Evolutionary conservation across 2,888 invertebrate genomes (phyloP).

Genomic region (Sesamia inferens): DNA sequence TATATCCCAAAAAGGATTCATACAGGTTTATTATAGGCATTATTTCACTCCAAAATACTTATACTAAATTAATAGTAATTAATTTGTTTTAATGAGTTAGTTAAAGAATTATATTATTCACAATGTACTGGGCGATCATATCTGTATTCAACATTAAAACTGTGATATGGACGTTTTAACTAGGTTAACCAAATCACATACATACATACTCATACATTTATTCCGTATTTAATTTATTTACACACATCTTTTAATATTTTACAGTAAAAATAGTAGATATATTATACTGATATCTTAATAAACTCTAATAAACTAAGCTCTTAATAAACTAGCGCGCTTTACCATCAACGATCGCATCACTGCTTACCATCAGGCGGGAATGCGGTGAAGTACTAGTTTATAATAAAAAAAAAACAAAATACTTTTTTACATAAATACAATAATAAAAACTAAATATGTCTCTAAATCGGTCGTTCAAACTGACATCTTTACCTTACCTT

Average conservation of each 20-base stretch:
- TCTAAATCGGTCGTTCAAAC: constrained; percentile 13
- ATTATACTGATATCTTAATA: background rate
- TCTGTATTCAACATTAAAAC: background rate
- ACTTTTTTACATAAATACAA: constrained; percentile 40
- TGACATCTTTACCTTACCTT: constrained; percentile 21
- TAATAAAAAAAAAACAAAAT: no score
- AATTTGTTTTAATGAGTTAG: background rate
- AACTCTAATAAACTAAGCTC: no score
- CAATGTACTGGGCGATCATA: constrained; percentile 8
- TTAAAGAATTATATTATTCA: constrained; percentile 5
- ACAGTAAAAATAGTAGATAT: constrained; percentile 28
- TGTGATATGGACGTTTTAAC: constrained; percentile 49
- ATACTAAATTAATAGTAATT: constrained; percentile 20
- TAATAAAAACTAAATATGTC: constrained; percentile 38
- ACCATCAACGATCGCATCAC: no score
- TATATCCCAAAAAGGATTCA: constrained; percentile 29
- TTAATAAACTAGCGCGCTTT: no score
- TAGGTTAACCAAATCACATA: constrained; percentile 60
- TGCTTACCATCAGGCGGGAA: no score
- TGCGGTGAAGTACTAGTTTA: no score
- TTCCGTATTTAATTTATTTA: background rate
- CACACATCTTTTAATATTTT: constrained; percentile 20
- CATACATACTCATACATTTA: constrained; percentile 17
- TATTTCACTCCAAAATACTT: constrained; percentile 9
- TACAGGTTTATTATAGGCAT: constrained; percentile 17